These are phyloP conservation scores for Archaeoteleia sp. DNA, from an alignment of 2,888 invertebrate genomes.

Conservation along the genomic window DNA sequence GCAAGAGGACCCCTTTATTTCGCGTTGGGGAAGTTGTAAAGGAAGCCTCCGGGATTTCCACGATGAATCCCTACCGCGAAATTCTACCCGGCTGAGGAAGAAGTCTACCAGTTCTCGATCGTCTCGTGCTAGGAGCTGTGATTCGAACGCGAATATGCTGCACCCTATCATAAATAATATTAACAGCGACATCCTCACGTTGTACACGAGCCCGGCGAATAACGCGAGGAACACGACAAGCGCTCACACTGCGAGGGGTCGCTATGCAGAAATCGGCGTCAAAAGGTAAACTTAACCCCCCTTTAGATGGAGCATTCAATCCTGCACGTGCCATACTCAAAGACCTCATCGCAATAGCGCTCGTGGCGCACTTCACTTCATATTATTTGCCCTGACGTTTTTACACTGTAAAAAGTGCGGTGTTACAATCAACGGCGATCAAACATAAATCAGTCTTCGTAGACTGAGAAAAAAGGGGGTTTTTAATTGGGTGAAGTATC, in stretches of 20 bases:
- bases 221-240: slow-evolving; percentile 60
- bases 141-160: slow-evolving; percentile 63
- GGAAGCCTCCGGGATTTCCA: slow-evolving; percentile 12
- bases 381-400: too few species aligned
- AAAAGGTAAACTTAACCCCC: slow-evolving; percentile 65
- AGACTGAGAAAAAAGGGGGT: too few species aligned
- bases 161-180: slow-evolving; percentile 73
- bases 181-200: slow-evolving; percentile 71
- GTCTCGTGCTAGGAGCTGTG: slow-evolving; percentile 33
- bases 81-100: slow-evolving; percentile 31
- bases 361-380: too few species aligned
- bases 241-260: slow-evolving; percentile 65
- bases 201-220: slow-evolving; percentile 68
- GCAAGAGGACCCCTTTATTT: slow-evolving; percentile 12
- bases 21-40: slow-evolving; percentile 22
- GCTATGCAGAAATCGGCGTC: slow-evolving; percentile 73
- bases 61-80: slow-evolving; percentile 29
- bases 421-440: too few species aligned
- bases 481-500: too few species aligned
- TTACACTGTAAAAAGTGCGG: too few species aligned
- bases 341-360: neutral
- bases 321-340: neutral
- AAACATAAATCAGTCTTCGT: too few species aligned
- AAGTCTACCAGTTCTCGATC: slow-evolving; percentile 39
- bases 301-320: neutral